Evolutionary conservation across 2,797 vertebrate species (phyloP).

Genomic region (Tragelaphus eurycerus): DNA sequence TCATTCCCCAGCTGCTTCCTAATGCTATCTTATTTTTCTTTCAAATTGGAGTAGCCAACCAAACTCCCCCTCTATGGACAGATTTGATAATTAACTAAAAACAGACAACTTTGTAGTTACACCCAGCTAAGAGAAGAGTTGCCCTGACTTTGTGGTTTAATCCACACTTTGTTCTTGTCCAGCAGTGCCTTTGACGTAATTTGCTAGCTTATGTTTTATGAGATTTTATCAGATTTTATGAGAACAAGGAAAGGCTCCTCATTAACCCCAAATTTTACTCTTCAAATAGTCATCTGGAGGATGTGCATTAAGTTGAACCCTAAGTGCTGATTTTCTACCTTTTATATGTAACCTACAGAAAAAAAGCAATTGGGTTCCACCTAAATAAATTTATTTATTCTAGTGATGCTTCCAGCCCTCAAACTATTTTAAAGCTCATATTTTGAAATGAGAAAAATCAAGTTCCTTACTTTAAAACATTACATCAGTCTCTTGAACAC

Average conservation of each 20-base stretch:
- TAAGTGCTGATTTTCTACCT: not conserved
- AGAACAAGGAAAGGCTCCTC: slow-evolving; percentile 15
- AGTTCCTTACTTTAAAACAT: slow-evolving; percentile 16
- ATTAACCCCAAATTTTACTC: not conserved
- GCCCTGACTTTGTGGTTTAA: not conserved
- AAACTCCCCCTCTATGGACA: not conserved
- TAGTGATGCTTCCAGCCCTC: not conserved
- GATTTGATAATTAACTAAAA: slow-evolving; percentile 59
- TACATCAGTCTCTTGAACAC: slow-evolving; percentile 10
- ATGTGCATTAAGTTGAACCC: not conserved
- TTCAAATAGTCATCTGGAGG: not conserved
- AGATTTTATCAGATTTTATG: not conserved
- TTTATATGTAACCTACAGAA: not conserved
- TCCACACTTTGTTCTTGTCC: not conserved
- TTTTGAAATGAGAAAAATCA: slow-evolving; percentile 28
- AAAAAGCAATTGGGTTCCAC: not conserved
- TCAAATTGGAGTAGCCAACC: slow-evolving; percentile 51
- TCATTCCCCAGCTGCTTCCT: slow-evolving; percentile 44
- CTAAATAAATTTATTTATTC: not conserved
- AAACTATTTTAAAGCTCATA: slow-evolving; percentile 18
- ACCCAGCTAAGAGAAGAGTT: not conserved
- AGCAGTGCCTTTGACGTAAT: not conserved
- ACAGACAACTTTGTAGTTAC: slow-evolving; percentile 41
- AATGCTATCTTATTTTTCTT: slow-evolving; percentile 63
- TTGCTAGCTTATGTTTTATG: not conserved